Base-by-base conservation (phyloP, 2,888 invertebrate species). In the Liodrosophila aerea region DNA sequence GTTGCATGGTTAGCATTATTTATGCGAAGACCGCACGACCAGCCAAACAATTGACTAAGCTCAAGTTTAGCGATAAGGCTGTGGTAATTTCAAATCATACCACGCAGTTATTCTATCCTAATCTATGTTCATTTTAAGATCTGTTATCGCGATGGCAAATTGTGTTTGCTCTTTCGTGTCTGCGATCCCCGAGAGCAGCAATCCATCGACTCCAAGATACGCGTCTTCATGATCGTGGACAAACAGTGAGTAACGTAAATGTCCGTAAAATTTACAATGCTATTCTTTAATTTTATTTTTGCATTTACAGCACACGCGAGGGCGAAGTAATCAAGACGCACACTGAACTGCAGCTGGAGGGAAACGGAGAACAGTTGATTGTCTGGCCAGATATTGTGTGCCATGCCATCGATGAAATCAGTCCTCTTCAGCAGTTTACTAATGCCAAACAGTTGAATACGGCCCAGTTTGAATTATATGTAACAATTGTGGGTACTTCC, bases 381-480 rank as follows among this genome's bases (percentile, higher is more conserved):
- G 92, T 96, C 37, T 98, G 97, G 97, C 97, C 97, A 0, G 93
- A 96, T 81, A 95, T 95, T 1, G 93, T 97, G 7, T 94, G 95
- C 8, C 97, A 98, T 88, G 92, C 92, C 58, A 97, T 98, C 66
- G 94, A 96, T 83, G 91, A 91, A 7, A 88, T 89, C 16, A 96
- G 96, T 82, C 97, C 97, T 0, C 92, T 98, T 41, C 95, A 93
- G 88, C 93, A 94, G 75, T 92, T 96, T 80, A 93, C 94, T 0
- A 94, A 94, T 0, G 94, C 94, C 69, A 86, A 73, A 39, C 95
- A 96, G 84, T 92, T 97, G 87, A 92, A 94, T 87, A 92, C 93
- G 34, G 93, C 92, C 65, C 92, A 94, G 77, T 97, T 96, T 87
- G 93, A 96, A 91, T 91, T 97, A 87, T 94, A 96, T 49, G 94